Conservation (phyloP, 2,113 vertebrate species). For the Toxotes chatareus region DNA sequence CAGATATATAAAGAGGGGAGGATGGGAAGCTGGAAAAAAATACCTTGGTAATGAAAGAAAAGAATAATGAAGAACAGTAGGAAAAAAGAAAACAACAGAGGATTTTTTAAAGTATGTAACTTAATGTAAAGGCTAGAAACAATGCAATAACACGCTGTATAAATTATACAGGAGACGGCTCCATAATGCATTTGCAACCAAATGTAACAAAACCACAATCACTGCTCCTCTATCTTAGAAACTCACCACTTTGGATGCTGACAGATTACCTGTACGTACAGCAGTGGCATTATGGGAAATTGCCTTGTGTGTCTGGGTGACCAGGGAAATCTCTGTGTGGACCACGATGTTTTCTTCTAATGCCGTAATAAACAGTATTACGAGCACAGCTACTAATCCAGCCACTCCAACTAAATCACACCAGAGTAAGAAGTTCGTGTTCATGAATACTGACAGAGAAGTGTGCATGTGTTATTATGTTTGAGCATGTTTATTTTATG, state of each 20-base stretch:
- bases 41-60: background rate
- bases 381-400: conserved; percentile 54
- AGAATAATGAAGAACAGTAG: background rate
- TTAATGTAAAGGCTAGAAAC: conserved; percentile 36
- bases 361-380: conserved; percentile 19
- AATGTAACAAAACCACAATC: conserved; percentile 58
- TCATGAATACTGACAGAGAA: conserved; percentile 74
- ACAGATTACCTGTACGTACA: conserved; percentile 24
- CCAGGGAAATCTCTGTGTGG: conserved; percentile 10
- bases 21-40: conserved; percentile 1
- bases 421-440: conserved; percentile 59
- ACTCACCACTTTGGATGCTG: conserved; percentile 40
- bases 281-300: conserved; percentile 66
- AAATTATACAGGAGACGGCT: conserved; percentile 58
- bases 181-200: conserved; percentile 54
- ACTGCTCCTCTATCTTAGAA: conserved; percentile 16
- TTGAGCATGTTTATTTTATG: conserved; percentile 66
- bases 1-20: background rate
- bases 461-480: conserved; percentile 58
- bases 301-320: conserved; percentile 41
- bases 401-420: conserved; percentile 67
- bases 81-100: background rate
- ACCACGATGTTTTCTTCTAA: conserved; percentile 40
- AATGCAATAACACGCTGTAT: conserved; percentile 52
- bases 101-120: background rate